Evolutionary conservation across 2,113 vertebrate species (phyloP).

Genomic region (Elanoides forficatus): DNA sequence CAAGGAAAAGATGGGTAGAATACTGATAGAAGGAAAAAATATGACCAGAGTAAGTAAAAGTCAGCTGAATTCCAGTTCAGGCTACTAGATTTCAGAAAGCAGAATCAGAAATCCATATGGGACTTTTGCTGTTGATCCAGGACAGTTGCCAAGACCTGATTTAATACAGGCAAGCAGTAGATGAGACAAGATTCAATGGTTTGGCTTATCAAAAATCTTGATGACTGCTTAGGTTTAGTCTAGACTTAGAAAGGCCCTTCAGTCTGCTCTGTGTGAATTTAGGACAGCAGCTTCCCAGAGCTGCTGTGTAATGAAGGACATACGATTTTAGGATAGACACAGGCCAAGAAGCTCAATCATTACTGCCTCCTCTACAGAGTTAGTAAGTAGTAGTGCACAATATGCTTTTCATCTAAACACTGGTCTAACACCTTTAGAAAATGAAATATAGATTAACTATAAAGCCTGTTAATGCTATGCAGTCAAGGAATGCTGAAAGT

Average conservation of each 20-base stretch:
- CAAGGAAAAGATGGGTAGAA: conserved; percentile 61
- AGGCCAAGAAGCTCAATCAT: background rate
- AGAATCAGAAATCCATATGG: conserved; percentile 62
- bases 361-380: background rate
- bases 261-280: background rate
- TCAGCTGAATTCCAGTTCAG: conserved; percentile 51
- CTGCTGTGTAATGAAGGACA: background rate
- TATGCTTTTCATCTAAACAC: conserved; percentile 25
- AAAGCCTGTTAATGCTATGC: background rate
- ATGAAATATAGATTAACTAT: conserved; percentile 1
- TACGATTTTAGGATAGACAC: background rate
- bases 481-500: background rate
- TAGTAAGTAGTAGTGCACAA: background rate
- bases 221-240: background rate
- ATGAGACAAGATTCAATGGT: conserved; percentile 21
- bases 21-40: conserved; percentile 58
- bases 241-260: background rate
- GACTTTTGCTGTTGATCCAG: conserved; percentile 24
- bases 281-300: background rate
- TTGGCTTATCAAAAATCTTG: background rate
- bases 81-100: conserved; percentile 61
- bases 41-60: conserved; percentile 59
- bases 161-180: background rate
- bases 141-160: conserved; percentile 34
- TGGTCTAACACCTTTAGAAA: background rate